Base-by-base conservation (phyloP, 1,140 invertebrate genomes). In the Trachymyrmex cornetzi region DNA sequence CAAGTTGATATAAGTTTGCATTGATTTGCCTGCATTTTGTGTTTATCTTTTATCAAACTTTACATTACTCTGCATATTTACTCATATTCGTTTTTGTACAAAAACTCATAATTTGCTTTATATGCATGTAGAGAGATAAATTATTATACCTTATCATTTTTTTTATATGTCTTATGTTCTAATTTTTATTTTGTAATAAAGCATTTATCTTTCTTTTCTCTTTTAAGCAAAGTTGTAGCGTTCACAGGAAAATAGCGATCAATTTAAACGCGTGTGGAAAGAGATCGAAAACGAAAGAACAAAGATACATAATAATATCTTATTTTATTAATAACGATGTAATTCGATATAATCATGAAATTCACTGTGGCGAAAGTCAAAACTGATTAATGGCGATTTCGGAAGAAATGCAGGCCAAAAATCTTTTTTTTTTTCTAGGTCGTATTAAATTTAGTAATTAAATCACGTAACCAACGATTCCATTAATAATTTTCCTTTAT, bases 281-380 rank as follows among this genome's bases (percentile, higher is more conserved):
- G 16, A 7, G 24, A 27, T 71, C 4, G 24, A 80, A 19, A 19
- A 71, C 11, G 27, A 22, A 64, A 63, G 27, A 61, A 48, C 14
- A 61, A 55, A 59, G 30, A 74, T 12, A 6, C 27, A 19, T 38
- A 12, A 44, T 14, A 12, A 59, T 24, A 34, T 6, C 24, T 64
- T 64, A 0, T 50, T 79, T 79, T 50, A 79, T 79, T 66, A n/a
- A 77, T 64, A 64, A 66, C 27, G 44, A 64, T 6, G 19, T 66
- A 57, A 2, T 6, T 19, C 24, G 30, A 34, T 14, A 7, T 79
- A 79, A 53, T 2, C 11, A 30, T 44, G 16, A 27, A 64, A 64
- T 64, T 48, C 24, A 77, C 3, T 12, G 19, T 53, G 12, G 24
- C 61, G 77, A 66, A 79, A 44, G 27, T 79, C 61, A 24, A 53